Percentiles rank a stretch among this genome's conserved stretches.
These are phyloP conservation scores for Ormyrus labotus DNA, from an alignment of 2,888 invertebrate species.

Conservation along the genomic window DNA sequence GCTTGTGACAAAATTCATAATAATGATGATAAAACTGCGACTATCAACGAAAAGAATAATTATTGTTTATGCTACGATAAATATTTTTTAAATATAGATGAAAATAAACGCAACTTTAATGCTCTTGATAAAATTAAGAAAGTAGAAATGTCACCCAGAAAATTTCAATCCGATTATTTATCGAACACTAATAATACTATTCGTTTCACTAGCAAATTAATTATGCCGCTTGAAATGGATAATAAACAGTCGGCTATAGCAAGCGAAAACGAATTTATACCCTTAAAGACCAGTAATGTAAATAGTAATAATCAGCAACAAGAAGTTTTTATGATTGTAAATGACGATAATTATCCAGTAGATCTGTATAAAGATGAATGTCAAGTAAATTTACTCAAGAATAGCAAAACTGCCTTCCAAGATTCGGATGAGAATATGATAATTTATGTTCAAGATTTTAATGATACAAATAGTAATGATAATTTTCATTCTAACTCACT, in stretches of 20 bases:
- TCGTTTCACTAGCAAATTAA: not conserved
- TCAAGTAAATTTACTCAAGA: slow-evolving; percentile 58
- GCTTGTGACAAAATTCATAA: slow-evolving; percentile 69
- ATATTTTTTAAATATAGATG: slow-evolving; percentile 82
- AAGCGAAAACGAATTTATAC: slow-evolving; percentile 7
- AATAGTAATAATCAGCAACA: slow-evolving; percentile 63
- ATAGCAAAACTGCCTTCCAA: slow-evolving; percentile 70
- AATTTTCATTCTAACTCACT: slow-evolving; percentile 61
- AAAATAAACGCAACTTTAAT: slow-evolving; percentile 78
- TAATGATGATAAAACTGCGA: slow-evolving; percentile 66
- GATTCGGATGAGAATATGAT: slow-evolving; percentile 70
- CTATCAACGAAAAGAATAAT: slow-evolving; percentile 69
- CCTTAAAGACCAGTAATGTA: slow-evolving; percentile 44
- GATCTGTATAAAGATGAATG: not conserved
- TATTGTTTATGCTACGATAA: slow-evolving; percentile 87
- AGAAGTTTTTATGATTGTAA: slow-evolving; percentile 68
- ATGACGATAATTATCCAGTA: slow-evolving; percentile 3
- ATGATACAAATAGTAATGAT: slow-evolving; percentile 62
- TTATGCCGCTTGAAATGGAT: slow-evolving; percentile 22
- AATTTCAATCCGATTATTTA: slow-evolving; percentile 40
- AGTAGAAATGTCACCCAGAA: slow-evolving; percentile 3
- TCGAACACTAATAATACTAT: not conserved
- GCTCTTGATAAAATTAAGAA: slow-evolving; percentile 67
- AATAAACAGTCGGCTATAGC: not conserved
- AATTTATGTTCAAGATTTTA: slow-evolving; percentile 70